These are phyloP conservation scores for Trachelus tabidus DNA, from an alignment of 2,888 invertebrate genomes.

Conservation along the genomic window DNA sequence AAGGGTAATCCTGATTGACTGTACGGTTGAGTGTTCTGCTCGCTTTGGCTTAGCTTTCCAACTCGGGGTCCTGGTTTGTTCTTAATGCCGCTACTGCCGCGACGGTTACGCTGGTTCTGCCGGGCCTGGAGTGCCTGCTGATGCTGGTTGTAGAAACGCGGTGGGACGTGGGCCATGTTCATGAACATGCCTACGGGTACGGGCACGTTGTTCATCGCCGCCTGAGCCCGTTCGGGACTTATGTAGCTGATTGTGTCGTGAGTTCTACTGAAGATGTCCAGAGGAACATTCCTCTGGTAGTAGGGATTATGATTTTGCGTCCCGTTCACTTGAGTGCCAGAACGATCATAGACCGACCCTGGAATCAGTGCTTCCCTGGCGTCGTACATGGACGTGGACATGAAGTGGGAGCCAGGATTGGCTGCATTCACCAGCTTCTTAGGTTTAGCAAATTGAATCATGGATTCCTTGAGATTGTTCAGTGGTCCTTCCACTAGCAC, in stretches of 20 bases:
- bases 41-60: conserved; percentile 72
- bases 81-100: conserved; percentile 36
- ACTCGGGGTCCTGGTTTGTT: conserved; percentile 56
- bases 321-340: conserved; percentile 64
- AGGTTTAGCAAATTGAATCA: conserved; percentile 97
- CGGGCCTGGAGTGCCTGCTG: conserved; percentile 74
- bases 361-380: conserved; percentile 95
- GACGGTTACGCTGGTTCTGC: conserved; percentile 65
- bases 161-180: conserved; percentile 86
- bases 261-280: conserved; percentile 76
- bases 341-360: conserved; percentile 92
- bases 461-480: conserved; percentile 95
- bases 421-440: conserved; percentile 93
- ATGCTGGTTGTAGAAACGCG: conserved; percentile 81
- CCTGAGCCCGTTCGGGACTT: conserved; percentile 83
- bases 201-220: conserved; percentile 83
- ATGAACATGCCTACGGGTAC: conserved; percentile 95
- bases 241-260: conserved; percentile 96
- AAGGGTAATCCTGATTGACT: conserved; percentile 67
- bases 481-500: conserved; percentile 97
- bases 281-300: conserved; percentile 64
- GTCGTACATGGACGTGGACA: conserved; percentile 97
- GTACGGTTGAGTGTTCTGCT: conserved; percentile 79
- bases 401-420: conserved; percentile 97
- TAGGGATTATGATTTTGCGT: conserved; percentile 62